phyloP scores from a whole-genome alignment of 2,113 vertebrate genomes.

The Gnathonemus echidnorhynchus region DNA sequence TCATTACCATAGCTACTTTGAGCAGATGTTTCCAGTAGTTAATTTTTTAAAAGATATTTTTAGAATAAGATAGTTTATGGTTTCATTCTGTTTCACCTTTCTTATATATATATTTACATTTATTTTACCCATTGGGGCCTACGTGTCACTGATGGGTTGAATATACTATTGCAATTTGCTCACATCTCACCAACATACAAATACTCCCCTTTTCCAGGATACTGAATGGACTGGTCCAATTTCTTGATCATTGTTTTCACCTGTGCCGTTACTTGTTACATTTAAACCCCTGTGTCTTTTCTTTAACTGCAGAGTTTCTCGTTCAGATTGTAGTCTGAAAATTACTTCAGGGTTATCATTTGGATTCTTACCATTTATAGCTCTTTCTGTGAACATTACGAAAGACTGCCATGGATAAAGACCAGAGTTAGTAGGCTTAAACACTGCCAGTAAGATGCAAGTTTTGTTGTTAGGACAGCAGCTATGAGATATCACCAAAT shows the following conservation, averaged over 20 bases:
- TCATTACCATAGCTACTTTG: not conserved
- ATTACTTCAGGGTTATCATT: no score
- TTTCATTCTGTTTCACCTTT: not conserved
- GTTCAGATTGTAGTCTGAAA: not conserved
- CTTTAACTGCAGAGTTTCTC: not conserved
- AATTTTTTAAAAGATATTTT: not conserved
- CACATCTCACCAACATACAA: not conserved
- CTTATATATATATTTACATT: not conserved
- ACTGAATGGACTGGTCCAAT: not conserved
- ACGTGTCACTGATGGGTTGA: not conserved
- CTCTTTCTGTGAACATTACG: no score
- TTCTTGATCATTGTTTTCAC: not conserved
- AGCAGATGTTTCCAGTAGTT: not conserved
- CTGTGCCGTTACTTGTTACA: not conserved
- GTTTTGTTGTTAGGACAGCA: no score
- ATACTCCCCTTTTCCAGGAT: not conserved
- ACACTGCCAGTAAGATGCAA: no score
- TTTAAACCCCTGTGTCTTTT: not conserved
- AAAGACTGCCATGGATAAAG: no score
- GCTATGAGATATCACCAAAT: no score
- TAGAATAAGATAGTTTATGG: not conserved
- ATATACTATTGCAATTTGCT: not conserved
- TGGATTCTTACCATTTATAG: no score
- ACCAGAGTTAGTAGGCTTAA: no score
- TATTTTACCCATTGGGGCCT: not conserved